Evolutionary conservation across 2,113 vertebrate genomes (phyloP).

Genomic region (Mormoops blainvillei): DNA sequence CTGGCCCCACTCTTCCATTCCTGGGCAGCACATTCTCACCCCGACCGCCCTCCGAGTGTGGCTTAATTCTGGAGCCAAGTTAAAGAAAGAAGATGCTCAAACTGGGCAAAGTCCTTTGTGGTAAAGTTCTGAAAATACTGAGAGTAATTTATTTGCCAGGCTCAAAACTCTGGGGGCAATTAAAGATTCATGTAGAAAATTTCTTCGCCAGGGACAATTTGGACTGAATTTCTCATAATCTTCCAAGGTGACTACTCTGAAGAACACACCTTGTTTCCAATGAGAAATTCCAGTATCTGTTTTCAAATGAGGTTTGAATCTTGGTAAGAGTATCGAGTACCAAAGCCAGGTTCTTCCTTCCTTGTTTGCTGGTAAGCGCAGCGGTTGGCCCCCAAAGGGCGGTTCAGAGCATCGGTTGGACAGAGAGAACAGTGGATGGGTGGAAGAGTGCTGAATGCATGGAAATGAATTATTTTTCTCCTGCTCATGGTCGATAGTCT

Average conservation of each 20-base stretch:
- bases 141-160: neutral
- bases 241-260: neutral
- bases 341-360: neutral
- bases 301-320: neutral
- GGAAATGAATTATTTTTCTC: neutral
- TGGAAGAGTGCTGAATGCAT: neutral
- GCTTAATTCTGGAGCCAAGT: neutral
- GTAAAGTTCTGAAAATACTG: conserved; percentile 15
- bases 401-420: neutral
- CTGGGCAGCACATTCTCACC: neutral
- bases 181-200: conserved; percentile 19
- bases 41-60: neutral
- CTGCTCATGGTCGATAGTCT: neutral
- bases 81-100: neutral
- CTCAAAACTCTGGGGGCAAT: neutral
- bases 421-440: neutral
- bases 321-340: neutral
- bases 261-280: neutral
- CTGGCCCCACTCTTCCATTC: neutral
- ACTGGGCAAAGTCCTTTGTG: neutral
- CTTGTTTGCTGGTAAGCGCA: neutral
- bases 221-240: conserved; percentile 26
- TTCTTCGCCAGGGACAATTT: neutral
- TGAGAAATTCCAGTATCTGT: neutral
- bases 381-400: no score